Evolutionary conservation across 2,888 invertebrate species (phyloP), one percentile per base, ranked within the genome.

Genomic region (Lymantria dispar): DNA sequence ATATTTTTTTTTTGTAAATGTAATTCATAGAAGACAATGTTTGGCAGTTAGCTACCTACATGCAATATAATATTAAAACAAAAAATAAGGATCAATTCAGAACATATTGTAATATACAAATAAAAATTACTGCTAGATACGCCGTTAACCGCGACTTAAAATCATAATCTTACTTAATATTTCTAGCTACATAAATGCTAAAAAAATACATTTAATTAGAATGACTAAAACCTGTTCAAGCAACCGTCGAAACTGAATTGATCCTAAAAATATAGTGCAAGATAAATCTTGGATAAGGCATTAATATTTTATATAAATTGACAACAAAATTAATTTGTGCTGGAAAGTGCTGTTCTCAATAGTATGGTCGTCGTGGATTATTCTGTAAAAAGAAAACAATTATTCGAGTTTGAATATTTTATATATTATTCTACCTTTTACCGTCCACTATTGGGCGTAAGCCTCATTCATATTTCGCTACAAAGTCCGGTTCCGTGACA

Each of bases 361-460:
- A 97, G 80, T 97, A 97, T 7, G 97, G 96, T 83, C 97, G 93
- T 60, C 97, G 92, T 15, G 97, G 97, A 87, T 97, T 97, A 78
- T 97, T 97, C 96, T 96, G 93, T 45, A 94, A 94, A 76, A 71
- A 61, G 64, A 56, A 37, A 47, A 29, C 47, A 29, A 43, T 11
- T 43, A 33, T 33, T 22, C 5, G 5, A 22, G 2, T 22, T 22
- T 22, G 22, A 3, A 22, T 22, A 22, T n/a, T n/a, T n/a, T n/a
- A n/a, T n/a, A n/a, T n/a, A n/a, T n/a, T n/a, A n/a, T n/a, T n/a
- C n/a, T n/a, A n/a, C n/a, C n/a, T n/a, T n/a, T n/a, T n/a, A n/a
- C n/a, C n/a, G n/a, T n/a, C n/a, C n/a, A n/a, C n/a, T n/a, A n/a
- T n/a, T n/a, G n/a, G n/a, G n/a, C n/a, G n/a, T n/a, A n/a, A n/a